Conservation (phyloP, 2,888 invertebrate genomes). For the Perithous albicinctus region DNA sequence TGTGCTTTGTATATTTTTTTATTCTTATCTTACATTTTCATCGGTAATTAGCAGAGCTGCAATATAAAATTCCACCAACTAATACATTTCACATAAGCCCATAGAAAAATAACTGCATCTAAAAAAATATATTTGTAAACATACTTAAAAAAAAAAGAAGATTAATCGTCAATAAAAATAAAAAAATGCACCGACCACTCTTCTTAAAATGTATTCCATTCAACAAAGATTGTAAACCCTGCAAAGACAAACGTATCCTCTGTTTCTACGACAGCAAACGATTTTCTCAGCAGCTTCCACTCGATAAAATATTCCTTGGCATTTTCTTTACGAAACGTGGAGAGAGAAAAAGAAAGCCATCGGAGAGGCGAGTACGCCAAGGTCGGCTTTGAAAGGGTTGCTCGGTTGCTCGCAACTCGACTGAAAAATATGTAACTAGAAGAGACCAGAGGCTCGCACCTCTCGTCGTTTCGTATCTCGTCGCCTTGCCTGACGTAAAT, state of each 20-base stretch:
- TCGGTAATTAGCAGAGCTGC: background rate
- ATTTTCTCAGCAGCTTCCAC: background rate
- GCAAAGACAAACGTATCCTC: background rate
- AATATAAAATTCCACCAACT: background rate
- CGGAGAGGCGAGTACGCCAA: background rate
- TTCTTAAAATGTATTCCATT: no score
- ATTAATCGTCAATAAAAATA: no score
- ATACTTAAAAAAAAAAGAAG: no score
- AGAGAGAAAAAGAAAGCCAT: slow-evolving; percentile 1
- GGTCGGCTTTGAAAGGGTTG: slow-evolving; percentile 9
- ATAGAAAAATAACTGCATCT: no score
- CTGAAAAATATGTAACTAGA: background rate
- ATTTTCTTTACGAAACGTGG: background rate
- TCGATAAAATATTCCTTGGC: background rate
- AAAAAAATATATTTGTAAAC: no score
- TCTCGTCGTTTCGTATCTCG: background rate
- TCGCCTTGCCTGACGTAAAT: slow-evolving; percentile 16
- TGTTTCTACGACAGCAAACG: background rate
- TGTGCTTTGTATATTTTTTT: no score
- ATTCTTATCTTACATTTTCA: no score
- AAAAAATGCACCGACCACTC: no score
- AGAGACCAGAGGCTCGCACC: background rate
- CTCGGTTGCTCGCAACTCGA: slow-evolving; percentile 9
- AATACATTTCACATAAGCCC: no score
- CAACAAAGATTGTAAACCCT: no score